Evolutionary conservation across 1,140 invertebrate genomes (phyloP), one percentile per base, ranked within the genome.

Genomic region (Lordiphosa collinella): DNA sequence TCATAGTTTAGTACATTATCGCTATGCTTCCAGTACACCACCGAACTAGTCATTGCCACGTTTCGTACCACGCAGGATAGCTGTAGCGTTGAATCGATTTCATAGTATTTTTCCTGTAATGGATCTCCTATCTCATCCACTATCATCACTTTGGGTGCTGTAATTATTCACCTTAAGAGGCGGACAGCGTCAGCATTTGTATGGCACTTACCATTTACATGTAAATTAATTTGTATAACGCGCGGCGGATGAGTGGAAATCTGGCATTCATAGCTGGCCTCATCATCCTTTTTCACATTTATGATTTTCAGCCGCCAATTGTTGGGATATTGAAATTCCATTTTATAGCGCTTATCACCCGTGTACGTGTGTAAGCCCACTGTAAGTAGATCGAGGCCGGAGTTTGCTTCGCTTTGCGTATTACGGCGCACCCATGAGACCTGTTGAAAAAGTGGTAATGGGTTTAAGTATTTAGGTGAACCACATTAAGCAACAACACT

Each of bases 201-300:
- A 1, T n/a, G 12, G 0, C 9, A 18, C 47, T 92, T 78, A 94
- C 94, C 93, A 88, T 93, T 94, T 44, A 95, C 91, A 88, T 92
- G 92, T 40, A 95, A 90, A 87, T 93, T 93, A 56, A 93, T 92
- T 82, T 92, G 91, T 89, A 93, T 93, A 62, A 94, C 93, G 82
- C 93, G 92, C 29, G 93, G 93, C 54, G 94, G 94, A 90, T 94
- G 93, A 25, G 94, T 94, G 51, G 93, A 94, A 82, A 95, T 93
- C 90, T 95, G 94, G 87, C 94, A 95, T 86, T 94, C 93, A 88
- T 94, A 94, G 43, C 92, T 90, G 18, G 93, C 94, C 80, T 94
- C 93, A 70, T 94, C 94, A 66, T 91, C 92, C 64, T 92, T 93
- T 66, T 92, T 93, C 7, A 93, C 92, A 50, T 92, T 92, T 72